These are phyloP conservation scores for Yoshiicerus persimilis DNA, from an alignment of 1,140 invertebrate genomes.

Conservation along the genomic window DNA sequence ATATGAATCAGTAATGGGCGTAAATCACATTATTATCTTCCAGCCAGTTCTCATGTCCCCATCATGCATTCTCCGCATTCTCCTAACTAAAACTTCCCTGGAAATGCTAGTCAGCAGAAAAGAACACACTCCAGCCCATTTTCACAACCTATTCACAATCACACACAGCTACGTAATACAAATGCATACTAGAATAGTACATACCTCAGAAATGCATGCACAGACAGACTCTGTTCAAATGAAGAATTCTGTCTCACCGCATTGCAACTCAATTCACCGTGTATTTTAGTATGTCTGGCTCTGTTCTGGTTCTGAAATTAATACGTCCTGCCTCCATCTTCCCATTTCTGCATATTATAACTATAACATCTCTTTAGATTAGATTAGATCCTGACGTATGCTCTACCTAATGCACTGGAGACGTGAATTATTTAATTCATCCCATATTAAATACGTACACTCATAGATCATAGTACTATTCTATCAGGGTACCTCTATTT, in stretches of 20 bases:
- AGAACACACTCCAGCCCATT: background rate
- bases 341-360: background rate
- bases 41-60: slow-evolving; percentile 2
- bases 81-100: background rate
- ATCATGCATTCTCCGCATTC: background rate
- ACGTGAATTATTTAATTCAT: background rate
- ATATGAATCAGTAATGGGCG: slow-evolving; percentile 47
- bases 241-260: background rate
- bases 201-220: background rate
- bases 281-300: background rate
- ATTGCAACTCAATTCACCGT: background rate
- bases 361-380: background rate
- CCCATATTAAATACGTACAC: background rate
- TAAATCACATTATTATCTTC: slow-evolving; percentile 46
- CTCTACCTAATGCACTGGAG: background rate
- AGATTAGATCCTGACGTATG: background rate
- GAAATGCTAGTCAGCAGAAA: background rate
- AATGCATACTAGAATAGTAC: background rate
- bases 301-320: background rate
- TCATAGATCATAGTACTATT: background rate
- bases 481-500: background rate
- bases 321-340: background rate
- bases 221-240: background rate
- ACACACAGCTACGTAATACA: background rate
- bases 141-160: background rate